Evolutionary conservation across 2,888 invertebrate species (phyloP).

Genomic region (Tineola bisselliella): DNA sequence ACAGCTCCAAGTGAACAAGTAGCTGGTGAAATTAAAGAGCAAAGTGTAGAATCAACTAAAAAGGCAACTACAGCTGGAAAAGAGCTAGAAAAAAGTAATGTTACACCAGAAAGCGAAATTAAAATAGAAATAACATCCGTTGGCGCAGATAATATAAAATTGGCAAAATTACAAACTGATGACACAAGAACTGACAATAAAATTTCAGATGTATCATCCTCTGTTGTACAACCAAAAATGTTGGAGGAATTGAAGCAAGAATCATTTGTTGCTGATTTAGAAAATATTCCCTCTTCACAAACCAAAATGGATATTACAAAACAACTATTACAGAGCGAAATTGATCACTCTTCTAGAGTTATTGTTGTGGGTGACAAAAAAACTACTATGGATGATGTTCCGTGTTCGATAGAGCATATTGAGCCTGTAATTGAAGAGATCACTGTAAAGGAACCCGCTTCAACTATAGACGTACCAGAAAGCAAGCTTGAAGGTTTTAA

Average conservation of each 20-base stretch:
- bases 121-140: not conserved
- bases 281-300: not conserved
- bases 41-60: no score
- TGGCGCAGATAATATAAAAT: no score
- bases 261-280: slow-evolving; percentile 19
- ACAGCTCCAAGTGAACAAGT: no score
- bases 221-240: slow-evolving; percentile 17
- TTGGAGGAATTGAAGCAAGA: slow-evolving; percentile 23
- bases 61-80: not conserved
- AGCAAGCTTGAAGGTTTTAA: not conserved
- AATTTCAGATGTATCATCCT: no score
- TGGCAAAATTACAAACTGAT: no score
- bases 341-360: slow-evolving; percentile 12
- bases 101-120: not conserved
- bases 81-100: not conserved
- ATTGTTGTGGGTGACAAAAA: not conserved
- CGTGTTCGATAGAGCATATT: not conserved
- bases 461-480: not conserved
- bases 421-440: slow-evolving; percentile 61
- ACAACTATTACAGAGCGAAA: slow-evolving; percentile 18
- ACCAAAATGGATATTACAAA: slow-evolving; percentile 16
- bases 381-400: not conserved
- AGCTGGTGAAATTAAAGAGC: no score
- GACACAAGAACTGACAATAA: no score
- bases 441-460: not conserved